phyloP scores from a whole-genome alignment of 1,140 invertebrate genomes.

The Acarapis woodi region DNA sequence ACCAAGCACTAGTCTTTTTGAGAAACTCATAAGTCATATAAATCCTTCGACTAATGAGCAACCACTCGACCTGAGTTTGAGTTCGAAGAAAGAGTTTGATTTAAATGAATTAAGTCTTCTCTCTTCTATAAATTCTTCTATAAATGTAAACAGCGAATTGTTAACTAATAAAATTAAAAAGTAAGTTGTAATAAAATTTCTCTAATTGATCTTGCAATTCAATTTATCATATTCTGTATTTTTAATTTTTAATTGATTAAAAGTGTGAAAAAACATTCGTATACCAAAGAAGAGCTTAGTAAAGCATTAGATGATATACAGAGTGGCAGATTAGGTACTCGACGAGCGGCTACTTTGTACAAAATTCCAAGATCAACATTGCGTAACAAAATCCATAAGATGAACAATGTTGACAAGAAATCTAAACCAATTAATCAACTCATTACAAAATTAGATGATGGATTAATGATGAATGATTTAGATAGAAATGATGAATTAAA shows the following conservation, averaged over 20 bases:
- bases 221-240: too few relatives aligned
- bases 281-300: slow-evolving; percentile 69
- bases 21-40: too few relatives aligned
- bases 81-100: slow-evolving; percentile 16
- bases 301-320: slow-evolving; percentile 68
- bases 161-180: too few relatives aligned
- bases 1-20: too few relatives aligned
- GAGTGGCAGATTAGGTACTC: slow-evolving; percentile 59
- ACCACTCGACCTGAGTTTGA: slow-evolving; percentile 16
- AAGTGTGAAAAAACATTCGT: slow-evolving; percentile 34
- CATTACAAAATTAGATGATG: not conserved
- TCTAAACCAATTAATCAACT: slow-evolving; percentile 8
- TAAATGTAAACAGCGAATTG: too few relatives aligned
- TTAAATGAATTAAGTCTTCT: too few relatives aligned
- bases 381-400: slow-evolving; percentile 67
- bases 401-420: slow-evolving; percentile 29
- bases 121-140: too few relatives aligned
- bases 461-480: too few relatives aligned
- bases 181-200: too few relatives aligned
- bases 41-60: too few relatives aligned
- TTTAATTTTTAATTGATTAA: too few relatives aligned
- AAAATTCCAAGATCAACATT: slow-evolving; percentile 79
- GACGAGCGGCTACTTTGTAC: slow-evolving; percentile 70
- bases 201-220: too few relatives aligned
- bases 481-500: not conserved